These are phyloP conservation scores for Rhinolophus sinicus DNA, from an alignment of 2,113 vertebrate genomes.

Conservation along the genomic window DNA sequence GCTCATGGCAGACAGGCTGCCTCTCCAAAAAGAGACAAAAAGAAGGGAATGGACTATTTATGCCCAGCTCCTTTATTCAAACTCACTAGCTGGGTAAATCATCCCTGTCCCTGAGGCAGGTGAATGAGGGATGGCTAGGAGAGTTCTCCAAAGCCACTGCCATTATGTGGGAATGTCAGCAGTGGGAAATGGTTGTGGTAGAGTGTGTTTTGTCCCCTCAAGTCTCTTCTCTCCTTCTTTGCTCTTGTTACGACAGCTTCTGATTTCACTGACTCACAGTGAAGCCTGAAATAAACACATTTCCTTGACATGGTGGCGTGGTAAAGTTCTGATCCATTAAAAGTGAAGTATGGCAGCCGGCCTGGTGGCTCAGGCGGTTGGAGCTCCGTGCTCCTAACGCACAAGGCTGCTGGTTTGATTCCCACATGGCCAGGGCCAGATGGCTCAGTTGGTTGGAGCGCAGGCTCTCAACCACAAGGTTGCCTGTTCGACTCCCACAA, in stretches of 20 bases:
- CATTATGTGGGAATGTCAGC: neutral
- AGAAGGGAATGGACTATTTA: neutral
- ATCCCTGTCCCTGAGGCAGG: neutral
- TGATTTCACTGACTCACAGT: neutral
- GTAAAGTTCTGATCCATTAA: neutral
- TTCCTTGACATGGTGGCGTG: neutral
- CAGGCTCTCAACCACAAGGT: too few relatives aligned
- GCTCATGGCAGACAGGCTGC: neutral
- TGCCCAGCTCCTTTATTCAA: neutral
- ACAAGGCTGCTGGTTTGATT: too few relatives aligned
- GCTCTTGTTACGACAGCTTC: neutral
- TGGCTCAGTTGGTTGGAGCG: too few relatives aligned
- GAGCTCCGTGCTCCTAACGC: too few relatives aligned
- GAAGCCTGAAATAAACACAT: neutral
- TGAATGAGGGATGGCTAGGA: fast-evolving
- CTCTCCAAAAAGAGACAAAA: neutral
- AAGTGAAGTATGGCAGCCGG: neutral
- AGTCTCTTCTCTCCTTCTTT: neutral
- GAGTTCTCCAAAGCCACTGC: neutral
- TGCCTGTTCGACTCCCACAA: too few relatives aligned
- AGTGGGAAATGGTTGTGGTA: too few relatives aligned
- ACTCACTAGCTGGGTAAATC: neutral
- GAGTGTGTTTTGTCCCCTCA: neutral
- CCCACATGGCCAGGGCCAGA: too few relatives aligned
- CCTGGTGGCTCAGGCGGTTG: too few relatives aligned